Base-by-base conservation (phyloP, 2,113 vertebrate species). In the Megaceryle maxima region DNA sequence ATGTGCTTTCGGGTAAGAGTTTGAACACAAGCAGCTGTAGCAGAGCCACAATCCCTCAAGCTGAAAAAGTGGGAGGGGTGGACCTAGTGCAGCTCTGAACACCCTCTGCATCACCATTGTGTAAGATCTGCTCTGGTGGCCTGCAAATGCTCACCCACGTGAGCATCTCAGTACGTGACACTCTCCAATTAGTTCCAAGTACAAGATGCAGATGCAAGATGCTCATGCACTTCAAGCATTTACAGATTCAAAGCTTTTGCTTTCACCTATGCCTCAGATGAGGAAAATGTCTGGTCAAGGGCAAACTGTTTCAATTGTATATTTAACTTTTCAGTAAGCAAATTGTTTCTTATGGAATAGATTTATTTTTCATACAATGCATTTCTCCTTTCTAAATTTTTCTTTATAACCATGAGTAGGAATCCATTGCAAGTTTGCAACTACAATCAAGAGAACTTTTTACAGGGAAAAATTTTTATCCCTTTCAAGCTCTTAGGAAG, bases 51-150 rank as follows among this genome's bases (percentile, higher is more conserved):
- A 1, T 1, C 21, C 28, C 51, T 46, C 69, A 28, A 37, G 60
- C 21, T 51, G 13, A 13, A 24, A 56, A 56, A 64, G 16, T 17
- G 10, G 37, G 16, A 72, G 16, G 11, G 35, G 2, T 31, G n/a
- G 41, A 53, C 5, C 4, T 28, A 59, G 19, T 1, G 20, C 4
- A 1, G 20, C 26, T 67, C 68, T 15, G 1, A 57, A 35, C 16
- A 25, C 9, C 39, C 0, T 0, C 50, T 44, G 13, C 55, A 57
- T 68, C 75, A 26, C 19, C 0, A 0, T 2, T n/a, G 29, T 29
- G 35, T 25, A 33, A 25, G 60, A 11, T 10, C 37, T 16, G 28
- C 57, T n/a, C 43, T 35, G 26, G 39, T 29, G 73, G 29, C 59
- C 31, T 16, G 51, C 37, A 78, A 66, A 57, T 1, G 0, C 73